Base-by-base conservation (phyloP, 1,140 invertebrate species). In the Melipona quadrifasciata region DNA sequence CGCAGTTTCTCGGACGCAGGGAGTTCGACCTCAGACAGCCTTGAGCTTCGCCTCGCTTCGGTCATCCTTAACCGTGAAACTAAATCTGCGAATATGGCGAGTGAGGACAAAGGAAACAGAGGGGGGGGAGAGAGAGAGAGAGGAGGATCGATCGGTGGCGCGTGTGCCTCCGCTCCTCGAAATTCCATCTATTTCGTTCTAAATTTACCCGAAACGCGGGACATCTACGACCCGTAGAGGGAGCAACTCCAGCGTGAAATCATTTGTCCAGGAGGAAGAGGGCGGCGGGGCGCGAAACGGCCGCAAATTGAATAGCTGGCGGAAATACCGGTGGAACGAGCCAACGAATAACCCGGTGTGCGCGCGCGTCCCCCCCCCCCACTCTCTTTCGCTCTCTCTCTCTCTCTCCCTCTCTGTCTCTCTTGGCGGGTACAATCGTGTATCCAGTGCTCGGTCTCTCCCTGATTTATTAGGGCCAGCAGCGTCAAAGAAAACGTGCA, bases 261-360 rank as follows among this genome's bases (percentile, higher is more conserved):
- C 89, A 91, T 91, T 91, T 91, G 90, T 91, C 90, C 85, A 84
- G 87, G 87, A 90, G 85, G 81, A 85, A 70, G 83, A 73, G 75
- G 86, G 57, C 74, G 68, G 85, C 70, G 85, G 82, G 85, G 89
- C 89, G 89, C 87, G 87, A 91, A 91, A 91, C 90, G 89, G 80
- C 89, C 90, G 90, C 89, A 90, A 91, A 91, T 91, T 91, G 90
- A 91, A 91, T 91, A 91, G 90, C 90, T 90, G 87, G 87, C 85
- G 89, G 90, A 91, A 91, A 91, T 91, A 89, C 90, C 89, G 87
- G 76, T 73, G 87, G 85, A 88, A 90, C 90, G 90, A 90, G 89
- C 82, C 87, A 89, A 87, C 90, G 90, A 91, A 90, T 91, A 91
- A 91, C 82, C 87, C 85, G 86, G 87, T 84, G 79, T 88, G 68